These are phyloP conservation scores for Balanococcus diminutus DNA, from an alignment of 2,888 invertebrate species.

Conservation along the genomic window DNA sequence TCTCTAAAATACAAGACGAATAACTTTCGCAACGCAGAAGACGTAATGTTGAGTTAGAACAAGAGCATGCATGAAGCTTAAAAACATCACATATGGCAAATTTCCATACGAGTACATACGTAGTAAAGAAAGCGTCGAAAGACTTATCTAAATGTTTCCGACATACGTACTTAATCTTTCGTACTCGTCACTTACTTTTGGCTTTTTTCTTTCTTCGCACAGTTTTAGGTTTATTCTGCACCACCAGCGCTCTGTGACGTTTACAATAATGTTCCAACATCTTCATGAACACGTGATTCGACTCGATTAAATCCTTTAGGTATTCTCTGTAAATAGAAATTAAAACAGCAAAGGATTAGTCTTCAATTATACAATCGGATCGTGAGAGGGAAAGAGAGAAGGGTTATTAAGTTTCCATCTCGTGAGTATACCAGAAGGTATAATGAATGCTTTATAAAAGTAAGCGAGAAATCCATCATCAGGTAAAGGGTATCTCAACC, in stretches of 20 bases:
- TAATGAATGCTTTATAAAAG: neutral
- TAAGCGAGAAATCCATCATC: neutral
- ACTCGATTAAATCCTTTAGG: conserved; percentile 85
- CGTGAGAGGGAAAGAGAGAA: too few relatives aligned
- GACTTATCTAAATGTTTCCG: neutral
- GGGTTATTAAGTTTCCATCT: neutral
- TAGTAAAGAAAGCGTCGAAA: neutral
- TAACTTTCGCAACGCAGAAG: neutral
- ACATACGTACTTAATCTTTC: conserved; percentile 9
- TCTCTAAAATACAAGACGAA: neutral
- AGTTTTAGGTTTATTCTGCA: conserved; percentile 68
- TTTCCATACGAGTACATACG: too few relatives aligned
- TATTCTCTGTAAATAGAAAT: conserved; percentile 68
- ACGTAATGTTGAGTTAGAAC: neutral
- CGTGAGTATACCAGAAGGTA: neutral
- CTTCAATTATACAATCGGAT: neutral
- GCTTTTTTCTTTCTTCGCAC: conserved; percentile 65
- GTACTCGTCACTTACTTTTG: conserved; percentile 58
- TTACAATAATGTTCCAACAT: conserved; percentile 75
- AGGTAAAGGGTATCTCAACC: neutral
- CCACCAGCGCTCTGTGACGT: conserved; percentile 69
- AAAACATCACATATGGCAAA: conserved; percentile 27
- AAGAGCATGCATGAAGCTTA: neutral
- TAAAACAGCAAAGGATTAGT: neutral
- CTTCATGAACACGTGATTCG: conserved; percentile 87